Evolutionary conservation across 1,140 invertebrate species (phyloP).

Genomic region (Ceratosolen solmsi): DNA sequence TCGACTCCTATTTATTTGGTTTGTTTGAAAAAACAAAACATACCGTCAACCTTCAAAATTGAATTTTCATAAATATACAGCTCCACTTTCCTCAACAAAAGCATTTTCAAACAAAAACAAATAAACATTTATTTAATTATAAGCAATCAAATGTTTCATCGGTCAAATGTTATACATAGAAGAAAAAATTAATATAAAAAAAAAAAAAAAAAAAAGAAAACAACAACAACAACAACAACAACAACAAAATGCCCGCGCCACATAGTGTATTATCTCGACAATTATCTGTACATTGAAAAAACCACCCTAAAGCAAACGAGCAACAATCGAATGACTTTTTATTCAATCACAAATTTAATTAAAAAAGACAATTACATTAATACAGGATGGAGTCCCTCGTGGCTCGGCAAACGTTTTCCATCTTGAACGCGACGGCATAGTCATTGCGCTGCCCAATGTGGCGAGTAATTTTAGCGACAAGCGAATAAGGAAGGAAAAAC

Average conservation of each 20-base stretch:
- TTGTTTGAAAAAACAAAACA: not conserved
- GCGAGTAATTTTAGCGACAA: conserved; percentile 45
- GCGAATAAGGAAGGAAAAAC: conserved; percentile 25
- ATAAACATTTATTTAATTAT: no score
- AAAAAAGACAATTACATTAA: conserved; percentile 40
- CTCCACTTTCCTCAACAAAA: not conserved
- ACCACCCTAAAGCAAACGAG: no score
- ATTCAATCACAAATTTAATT: conserved; percentile 33
- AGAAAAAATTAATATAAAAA: no score
- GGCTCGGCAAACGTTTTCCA: not conserved
- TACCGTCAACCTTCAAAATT: not conserved
- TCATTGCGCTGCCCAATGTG: not conserved
- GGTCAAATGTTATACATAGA: not conserved
- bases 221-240: no score
- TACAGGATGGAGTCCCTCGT: conserved; percentile 24
- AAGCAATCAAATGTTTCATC: not conserved
- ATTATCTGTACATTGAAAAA: no score
- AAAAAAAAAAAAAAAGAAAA: no score
- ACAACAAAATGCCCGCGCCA: no score
- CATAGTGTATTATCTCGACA: no score
- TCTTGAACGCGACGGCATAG: not conserved
- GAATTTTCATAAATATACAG: not conserved
- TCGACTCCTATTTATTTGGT: not conserved
- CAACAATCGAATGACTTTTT: not conserved
- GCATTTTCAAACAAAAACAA: not conserved